A percentile compares a stretch with the other conserved stretches of the same genome.
Evolutionary conservation across 1,140 invertebrate species (phyloP).

Genomic region (Popillia japonica): DNA sequence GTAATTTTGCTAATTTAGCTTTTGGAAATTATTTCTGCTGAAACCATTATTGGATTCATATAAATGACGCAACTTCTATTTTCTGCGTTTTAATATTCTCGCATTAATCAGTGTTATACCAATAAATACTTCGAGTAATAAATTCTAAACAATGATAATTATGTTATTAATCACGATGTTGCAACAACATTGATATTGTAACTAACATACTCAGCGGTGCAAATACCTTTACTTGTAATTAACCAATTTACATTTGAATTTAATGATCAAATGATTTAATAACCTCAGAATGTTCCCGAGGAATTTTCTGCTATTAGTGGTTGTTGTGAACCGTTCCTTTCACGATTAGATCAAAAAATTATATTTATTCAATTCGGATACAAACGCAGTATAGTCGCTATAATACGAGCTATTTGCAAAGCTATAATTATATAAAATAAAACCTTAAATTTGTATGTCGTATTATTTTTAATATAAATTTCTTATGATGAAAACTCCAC

Average conservation of each 20-base stretch:
- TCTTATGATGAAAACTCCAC: no score
- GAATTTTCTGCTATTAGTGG: background rate
- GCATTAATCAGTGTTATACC: background rate
- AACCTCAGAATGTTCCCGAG: background rate
- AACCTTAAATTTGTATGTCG: no score
- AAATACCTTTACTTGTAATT: background rate
- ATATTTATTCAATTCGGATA: background rate
- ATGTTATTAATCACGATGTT: constrained; percentile 15
- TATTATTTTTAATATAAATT: no score
- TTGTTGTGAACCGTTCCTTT: background rate
- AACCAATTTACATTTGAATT: constrained; percentile 16
- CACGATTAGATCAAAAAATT: background rate
- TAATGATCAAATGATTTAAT: background rate
- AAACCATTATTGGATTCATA: background rate
- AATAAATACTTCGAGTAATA: background rate
- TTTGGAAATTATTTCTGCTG: background rate
- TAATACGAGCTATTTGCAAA: no score
- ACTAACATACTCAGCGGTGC: background rate
- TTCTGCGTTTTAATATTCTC: background rate
- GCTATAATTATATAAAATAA: no score
- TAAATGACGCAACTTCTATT: background rate
- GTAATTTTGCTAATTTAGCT: background rate
- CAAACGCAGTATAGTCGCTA: no score
- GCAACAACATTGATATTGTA: background rate
- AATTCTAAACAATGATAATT: constrained; percentile 16